These are phyloP conservation scores for Harpagifer antarcticus DNA, from an alignment of 2,797 vertebrate species.

Conservation along the genomic window DNA sequence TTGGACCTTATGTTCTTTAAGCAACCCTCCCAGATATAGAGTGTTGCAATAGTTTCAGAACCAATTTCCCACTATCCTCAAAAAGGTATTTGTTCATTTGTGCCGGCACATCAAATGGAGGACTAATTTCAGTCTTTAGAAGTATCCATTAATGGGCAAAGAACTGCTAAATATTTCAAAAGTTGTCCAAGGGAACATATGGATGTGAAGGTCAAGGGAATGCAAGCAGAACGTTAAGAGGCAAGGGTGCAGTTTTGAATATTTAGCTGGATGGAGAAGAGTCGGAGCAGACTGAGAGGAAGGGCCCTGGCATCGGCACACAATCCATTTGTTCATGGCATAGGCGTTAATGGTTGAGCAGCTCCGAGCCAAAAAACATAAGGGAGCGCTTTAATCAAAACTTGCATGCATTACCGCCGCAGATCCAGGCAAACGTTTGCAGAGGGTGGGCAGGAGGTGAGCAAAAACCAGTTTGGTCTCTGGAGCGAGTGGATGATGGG, in stretches of 20 bases:
- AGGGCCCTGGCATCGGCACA: constrained; percentile 58
- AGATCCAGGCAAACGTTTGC: constrained; percentile 55
- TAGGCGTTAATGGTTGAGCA: constrained; percentile 69
- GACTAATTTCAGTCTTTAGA: constrained; percentile 3
- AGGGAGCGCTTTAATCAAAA: constrained; percentile 81
- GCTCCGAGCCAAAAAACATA: constrained; percentile 73
- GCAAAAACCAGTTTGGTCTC: constrained; percentile 32
- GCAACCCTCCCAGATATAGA: no score
- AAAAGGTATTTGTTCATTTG: constrained; percentile 8
- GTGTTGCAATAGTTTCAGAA: background rate
- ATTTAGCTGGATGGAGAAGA: constrained; percentile 42
- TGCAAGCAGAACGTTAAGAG: constrained; percentile 43
- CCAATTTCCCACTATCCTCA: background rate
- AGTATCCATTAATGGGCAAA: constrained; percentile 24
- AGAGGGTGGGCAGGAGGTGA: constrained; percentile 53
- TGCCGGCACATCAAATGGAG: background rate
- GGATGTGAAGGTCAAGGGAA: constrained; percentile 55
- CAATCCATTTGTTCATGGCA: constrained; percentile 78
- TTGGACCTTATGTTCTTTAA: background rate
- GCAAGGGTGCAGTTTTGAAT: constrained; percentile 41
- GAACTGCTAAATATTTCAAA: constrained; percentile 28
- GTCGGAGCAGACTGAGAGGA: constrained; percentile 61
- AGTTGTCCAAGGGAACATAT: constrained; percentile 55
- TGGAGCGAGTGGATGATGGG: constrained; percentile 12
- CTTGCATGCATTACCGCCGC: constrained; percentile 66